Percentiles rank a stretch among this genome's conserved stretches.
These are phyloP conservation scores for Bagarius yarrelli DNA, from an alignment of 2,113 vertebrate genomes.

Conservation along the genomic window DNA sequence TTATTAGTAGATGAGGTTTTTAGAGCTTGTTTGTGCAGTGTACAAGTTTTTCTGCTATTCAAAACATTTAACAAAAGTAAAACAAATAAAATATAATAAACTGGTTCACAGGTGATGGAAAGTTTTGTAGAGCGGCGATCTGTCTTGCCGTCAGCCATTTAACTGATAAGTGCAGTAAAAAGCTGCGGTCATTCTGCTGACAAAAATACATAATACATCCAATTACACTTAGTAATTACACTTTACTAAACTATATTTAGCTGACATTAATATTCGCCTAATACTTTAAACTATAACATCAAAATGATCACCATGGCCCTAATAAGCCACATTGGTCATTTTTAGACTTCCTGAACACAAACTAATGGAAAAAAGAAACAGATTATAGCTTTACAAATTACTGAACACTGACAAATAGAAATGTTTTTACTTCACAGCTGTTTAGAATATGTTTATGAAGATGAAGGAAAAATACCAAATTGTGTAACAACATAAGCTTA, in stretches of 20 bases:
- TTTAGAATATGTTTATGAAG: background rate
- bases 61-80: background rate
- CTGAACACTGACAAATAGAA: background rate
- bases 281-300: background rate
- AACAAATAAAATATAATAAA: background rate
- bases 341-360: background rate
- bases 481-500: background rate
- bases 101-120: background rate
- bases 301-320: background rate
- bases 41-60: background rate
- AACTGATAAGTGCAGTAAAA: background rate
- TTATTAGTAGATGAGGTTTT: background rate
- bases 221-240: background rate
- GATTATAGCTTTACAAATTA: background rate
- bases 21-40: background rate
- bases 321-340: background rate
- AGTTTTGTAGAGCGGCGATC: background rate
- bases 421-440: background rate
- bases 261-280: background rate
- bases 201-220: background rate
- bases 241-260: background rate
- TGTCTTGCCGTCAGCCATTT: background rate
- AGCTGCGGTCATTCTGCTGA: background rate
- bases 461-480: background rate
- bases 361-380: no score